Conservation (phyloP, 1,140 invertebrate species). For the Bombus ignitus region DNA sequence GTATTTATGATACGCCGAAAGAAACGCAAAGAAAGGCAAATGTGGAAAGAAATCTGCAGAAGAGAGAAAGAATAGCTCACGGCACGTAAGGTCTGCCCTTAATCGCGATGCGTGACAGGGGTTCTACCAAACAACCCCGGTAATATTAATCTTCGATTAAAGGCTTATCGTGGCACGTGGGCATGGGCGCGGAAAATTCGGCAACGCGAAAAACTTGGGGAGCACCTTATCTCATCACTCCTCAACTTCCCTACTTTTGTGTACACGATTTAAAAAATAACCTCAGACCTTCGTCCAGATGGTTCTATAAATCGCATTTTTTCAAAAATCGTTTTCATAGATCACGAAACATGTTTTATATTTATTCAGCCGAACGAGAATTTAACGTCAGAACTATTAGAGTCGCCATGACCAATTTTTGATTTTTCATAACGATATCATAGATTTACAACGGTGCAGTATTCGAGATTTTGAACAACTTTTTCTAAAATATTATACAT, state of each 20-base stretch:
- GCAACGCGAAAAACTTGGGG: conserved; percentile 64
- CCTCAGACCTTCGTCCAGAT: background rate
- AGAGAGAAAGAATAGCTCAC: conserved; percentile 35
- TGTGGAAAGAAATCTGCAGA: background rate
- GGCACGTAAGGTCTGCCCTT: conserved; percentile 63
- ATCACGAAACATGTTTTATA: too few species aligned
- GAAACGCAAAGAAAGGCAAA: background rate
- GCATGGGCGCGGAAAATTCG: conserved; percentile 66
- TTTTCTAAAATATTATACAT: too few species aligned
- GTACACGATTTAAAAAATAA: background rate
- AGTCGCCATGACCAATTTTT: accelerated
- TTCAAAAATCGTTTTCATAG: background rate
- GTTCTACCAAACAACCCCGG: conserved; percentile 51
- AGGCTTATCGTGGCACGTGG: conserved; percentile 64
- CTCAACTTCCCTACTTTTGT: background rate
- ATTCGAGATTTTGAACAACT: too few species aligned
- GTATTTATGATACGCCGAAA: conserved; percentile 6
- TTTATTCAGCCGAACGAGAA: too few species aligned
- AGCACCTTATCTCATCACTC: conserved; percentile 54
- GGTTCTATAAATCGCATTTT: too few species aligned
- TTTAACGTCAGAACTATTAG: too few species aligned
- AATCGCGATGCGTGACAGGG: conserved; percentile 70
- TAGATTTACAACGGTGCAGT: too few species aligned
- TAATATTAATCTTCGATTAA: conserved; percentile 76
- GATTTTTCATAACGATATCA: too few species aligned